Base-by-base conservation (phyloP, 1,140 invertebrate species). In the Drosophila lacteicornis region DNA sequence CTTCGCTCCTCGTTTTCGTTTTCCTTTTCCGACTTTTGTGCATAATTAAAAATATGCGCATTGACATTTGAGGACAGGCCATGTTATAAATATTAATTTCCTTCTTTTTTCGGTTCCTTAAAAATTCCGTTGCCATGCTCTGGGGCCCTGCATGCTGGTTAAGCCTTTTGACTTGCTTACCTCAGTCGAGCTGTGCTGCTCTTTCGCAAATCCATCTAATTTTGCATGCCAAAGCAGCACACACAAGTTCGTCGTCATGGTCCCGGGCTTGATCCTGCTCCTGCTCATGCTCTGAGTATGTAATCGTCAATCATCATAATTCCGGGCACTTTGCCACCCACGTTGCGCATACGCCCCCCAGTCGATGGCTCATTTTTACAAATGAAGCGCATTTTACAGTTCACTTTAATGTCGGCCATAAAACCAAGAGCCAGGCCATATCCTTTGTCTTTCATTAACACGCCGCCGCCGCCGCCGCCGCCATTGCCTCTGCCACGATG, bases 271-370 rank as follows among this genome's bases (percentile, higher is more conserved):
- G 25, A 42, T 47, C 19, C 33, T 17, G 58, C 61, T 27, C 40
- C 58, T 40, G 17, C 60, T 27, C 40, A 53, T 40, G 17, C 60
- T 45, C 40, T 25, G 42, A 38, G 51, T 66, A 22, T 73, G 71
- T 75, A 84, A 78, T 84, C 86, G 90, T 91, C 86, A 90, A 90
- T 90, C 86, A 90, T 82, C 86, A 91, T 86, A 90, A 91, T 86
- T 91, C 75, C 67, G 84, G 38, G 76, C 68, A 82, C 79, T 90
- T 82, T 59, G 53, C 43, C 69, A 70, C 74, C 71, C 60, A 83
- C 73, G 73, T 80, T 74, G 49, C 83, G 63, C 25, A 82, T 59
- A 80, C 53, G 77, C 62, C 46, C 33, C 79, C 30, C 57, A 58
- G 59, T 43, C 45, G 82, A 79, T 85, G 65, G 82, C 84, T 81